Conservation (phyloP, 2,113 vertebrate genomes). For the Anthoscopus minutus region DNA sequence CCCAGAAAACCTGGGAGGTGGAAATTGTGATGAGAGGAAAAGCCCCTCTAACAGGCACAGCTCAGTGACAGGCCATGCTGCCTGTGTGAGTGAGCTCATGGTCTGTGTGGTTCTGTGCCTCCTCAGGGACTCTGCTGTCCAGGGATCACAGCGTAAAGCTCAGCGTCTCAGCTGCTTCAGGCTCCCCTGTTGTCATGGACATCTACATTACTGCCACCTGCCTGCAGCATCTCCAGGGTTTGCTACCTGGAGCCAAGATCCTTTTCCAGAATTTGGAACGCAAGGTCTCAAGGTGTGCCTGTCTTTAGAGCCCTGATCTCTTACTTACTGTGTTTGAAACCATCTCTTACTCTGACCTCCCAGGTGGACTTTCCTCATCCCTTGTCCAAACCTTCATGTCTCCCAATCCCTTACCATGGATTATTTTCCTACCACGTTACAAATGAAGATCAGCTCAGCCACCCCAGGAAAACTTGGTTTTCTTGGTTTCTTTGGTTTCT, state of each 20-base stretch:
- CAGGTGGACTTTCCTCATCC: not conserved
- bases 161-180: constrained; percentile 42
- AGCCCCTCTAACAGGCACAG: not conserved
- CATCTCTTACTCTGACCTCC: not conserved
- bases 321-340: not conserved
- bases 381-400: not conserved
- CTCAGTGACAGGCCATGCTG: not conserved
- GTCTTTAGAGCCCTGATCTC: not conserved
- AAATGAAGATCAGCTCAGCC: not conserved
- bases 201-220: constrained; percentile 73
- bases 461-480: not conserved
- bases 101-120: not conserved
- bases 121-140: constrained; percentile 18
- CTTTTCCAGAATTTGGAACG: constrained; percentile 76
- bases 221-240: constrained; percentile 67
- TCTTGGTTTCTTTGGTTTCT: not conserved
- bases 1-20: not conserved
- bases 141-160: constrained; percentile 65
- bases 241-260: constrained; percentile 77
- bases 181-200: constrained; percentile 38
- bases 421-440: not conserved
- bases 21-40: not conserved
- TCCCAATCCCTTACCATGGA: not conserved
- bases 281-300: constrained; percentile 63
- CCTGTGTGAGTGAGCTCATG: not conserved